These are phyloP conservation scores for Lethocerus indicus DNA, from an alignment of 1,140 invertebrate species.

Conservation along the genomic window DNA sequence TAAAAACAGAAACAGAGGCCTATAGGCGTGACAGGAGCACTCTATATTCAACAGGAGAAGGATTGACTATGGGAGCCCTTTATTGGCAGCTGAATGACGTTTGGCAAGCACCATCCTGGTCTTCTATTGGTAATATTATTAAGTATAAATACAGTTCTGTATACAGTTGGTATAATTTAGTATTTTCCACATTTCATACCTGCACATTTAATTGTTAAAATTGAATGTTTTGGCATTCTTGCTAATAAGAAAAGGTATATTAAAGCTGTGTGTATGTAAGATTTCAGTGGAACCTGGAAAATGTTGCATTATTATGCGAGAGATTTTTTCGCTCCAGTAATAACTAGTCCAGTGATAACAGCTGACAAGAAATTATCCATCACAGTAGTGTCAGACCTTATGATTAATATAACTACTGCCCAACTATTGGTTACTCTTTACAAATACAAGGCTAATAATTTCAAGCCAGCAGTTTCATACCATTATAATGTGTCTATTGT, in stretches of 20 bases:
- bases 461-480: neutral
- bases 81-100: slow-evolving; percentile 99
- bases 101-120: slow-evolving; percentile 95
- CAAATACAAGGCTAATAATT: neutral
- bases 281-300: slow-evolving; percentile 71
- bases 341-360: slow-evolving; percentile 35
- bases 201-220: neutral
- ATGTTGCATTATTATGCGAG: slow-evolving; percentile 82
- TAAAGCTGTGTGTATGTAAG: slow-evolving; percentile 27
- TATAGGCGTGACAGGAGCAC: slow-evolving; percentile 52
- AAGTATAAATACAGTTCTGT: neutral
- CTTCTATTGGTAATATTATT: slow-evolving; percentile 54
- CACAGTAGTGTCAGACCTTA: slow-evolving; percentile 29
- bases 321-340: slow-evolving; percentile 62
- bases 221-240: neutral
- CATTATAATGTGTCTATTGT: neutral
- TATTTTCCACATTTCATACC: neutral
- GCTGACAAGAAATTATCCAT: slow-evolving; percentile 22
- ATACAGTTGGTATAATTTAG: neutral
- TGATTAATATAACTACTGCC: slow-evolving; percentile 24
- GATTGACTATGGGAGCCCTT: slow-evolving; percentile 86
- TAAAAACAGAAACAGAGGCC: slow-evolving; percentile 75
- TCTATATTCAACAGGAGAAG: slow-evolving; percentile 41
- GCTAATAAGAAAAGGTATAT: neutral
- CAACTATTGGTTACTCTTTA: slow-evolving; percentile 4